A percentile compares a stretch with the other conserved stretches of the same genome.
Evolutionary conservation across 2,797 vertebrate genomes (phyloP).

Genomic region (Neomorphus geoffroyi): DNA sequence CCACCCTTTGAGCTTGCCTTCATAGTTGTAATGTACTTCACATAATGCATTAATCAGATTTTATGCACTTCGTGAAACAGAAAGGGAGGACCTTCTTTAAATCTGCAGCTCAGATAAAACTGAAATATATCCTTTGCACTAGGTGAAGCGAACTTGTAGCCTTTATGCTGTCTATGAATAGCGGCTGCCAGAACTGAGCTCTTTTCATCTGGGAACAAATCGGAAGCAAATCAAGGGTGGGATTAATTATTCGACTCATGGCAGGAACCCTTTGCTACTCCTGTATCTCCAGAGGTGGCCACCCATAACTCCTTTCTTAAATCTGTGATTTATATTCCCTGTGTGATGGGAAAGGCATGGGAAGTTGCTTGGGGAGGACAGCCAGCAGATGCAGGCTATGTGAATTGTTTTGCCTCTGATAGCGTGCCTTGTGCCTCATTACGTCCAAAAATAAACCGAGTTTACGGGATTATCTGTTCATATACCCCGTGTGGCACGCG

Average conservation of each 20-base stretch:
- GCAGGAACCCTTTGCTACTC: not conserved
- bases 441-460: not conserved
- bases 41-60: not conserved
- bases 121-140: not conserved
- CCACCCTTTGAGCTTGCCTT: not conserved
- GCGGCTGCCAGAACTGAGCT: not conserved
- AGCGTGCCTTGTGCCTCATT: not conserved
- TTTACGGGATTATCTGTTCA: not conserved
- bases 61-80: not conserved
- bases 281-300: not conserved
- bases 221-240: not conserved
- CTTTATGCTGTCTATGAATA: not conserved
- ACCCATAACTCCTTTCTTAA: not conserved
- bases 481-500: not conserved
- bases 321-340: not conserved
- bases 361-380: not conserved
- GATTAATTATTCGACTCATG: not conserved
- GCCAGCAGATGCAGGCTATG: fast-evolving
- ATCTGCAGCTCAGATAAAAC: not conserved
- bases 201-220: not conserved
- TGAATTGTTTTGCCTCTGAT: not conserved
- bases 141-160: not conserved
- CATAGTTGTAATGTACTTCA: slow-evolving; percentile 6
- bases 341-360: not conserved
- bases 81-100: not conserved